Evolutionary conservation across 1,140 invertebrate genomes (phyloP), one percentile per base, ranked within the genome.

Genomic region (Hylaeus volcanicus): DNA sequence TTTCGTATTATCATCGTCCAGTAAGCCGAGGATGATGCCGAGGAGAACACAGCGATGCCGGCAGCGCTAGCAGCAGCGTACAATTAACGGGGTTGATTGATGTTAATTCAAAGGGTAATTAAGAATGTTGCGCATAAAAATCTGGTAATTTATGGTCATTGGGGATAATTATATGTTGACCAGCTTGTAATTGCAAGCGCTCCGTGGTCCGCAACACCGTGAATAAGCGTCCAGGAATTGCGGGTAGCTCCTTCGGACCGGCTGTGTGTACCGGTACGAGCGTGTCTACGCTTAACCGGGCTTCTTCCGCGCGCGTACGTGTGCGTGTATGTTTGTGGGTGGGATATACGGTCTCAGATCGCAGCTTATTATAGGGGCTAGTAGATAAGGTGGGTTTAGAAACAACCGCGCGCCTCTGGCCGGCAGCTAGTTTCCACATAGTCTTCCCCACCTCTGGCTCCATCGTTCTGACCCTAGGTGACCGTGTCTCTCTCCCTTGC

Each of bases 61-160:
- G 86, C 82, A 89, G 82, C 51, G 51, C 61, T 39, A 64, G 15
- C 86, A 88, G 84, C 88, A 92, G 91, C 88, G 88, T 93, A 88
- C 92, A 93, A 93, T 93, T 92, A 93, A 93, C 90, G 90, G 91
- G 90, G 90, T 93, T 93, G 93, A 93, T 93, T 93, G 93, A 93
- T 93, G 93, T 93, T 93, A 93, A 93, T 93, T 93, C 93, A 93
- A 93, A 93, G 92, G 93, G 92, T 93, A 93, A 93, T 93, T 93
- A 93, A 93, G 93, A 93, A 93, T 92, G 91, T 91, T 93, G 92
- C 90, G 92, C 91, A 93, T 93, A 93, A 93, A 93, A 93, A 93
- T 93, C 85, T 89, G 84, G 92, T 93, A 93, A 93, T 93, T 93
- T 93, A 93, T 93, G 91, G 93, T 93, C 92, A 93, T 93, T 93